Conservation (phyloP, 1,140 invertebrate species). For the Venturia canescens region DNA sequence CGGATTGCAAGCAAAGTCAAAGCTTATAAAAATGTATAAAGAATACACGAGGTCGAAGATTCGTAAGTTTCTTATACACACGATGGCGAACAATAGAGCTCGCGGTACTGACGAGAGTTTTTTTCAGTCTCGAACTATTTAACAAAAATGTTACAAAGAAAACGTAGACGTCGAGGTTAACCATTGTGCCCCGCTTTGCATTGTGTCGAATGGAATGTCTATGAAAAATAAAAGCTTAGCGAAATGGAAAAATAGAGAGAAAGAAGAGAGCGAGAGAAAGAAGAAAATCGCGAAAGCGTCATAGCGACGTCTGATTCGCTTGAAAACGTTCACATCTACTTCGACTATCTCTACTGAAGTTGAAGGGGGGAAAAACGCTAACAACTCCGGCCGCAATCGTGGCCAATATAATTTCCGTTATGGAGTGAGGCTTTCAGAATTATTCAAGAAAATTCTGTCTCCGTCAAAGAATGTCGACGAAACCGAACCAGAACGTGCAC, state of each 20-base stretch:
- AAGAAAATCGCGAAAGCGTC: not conserved
- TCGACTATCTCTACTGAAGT: not conserved
- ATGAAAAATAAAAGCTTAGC: not conserved
- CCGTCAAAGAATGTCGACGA: not conserved
- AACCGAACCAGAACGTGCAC: not conserved
- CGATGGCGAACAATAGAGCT: not conserved
- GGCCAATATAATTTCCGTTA: not conserved
- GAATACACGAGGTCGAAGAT: not conserved
- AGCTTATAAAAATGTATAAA: not conserved
- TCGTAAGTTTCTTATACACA: not conserved
- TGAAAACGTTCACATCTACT: not conserved
- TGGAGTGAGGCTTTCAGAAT: not conserved
- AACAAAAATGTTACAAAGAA: constrained; percentile 13
- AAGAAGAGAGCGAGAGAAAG: not conserved
- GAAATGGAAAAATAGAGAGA: constrained; percentile 1
- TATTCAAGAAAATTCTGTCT: constrained; percentile 10
- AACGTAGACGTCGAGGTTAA: not conserved
- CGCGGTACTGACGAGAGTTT: not conserved
- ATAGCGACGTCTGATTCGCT: not conserved
- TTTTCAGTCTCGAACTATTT: not conserved
- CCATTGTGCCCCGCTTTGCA: not conserved
- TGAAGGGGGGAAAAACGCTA: not conserved
- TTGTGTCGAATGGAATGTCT: not conserved
- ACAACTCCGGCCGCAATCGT: not conserved
- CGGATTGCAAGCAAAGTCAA: not conserved